Base-by-base conservation (phyloP, 2,888 invertebrate genomes). In the Rhopalosiphum nymphaeae region DNA sequence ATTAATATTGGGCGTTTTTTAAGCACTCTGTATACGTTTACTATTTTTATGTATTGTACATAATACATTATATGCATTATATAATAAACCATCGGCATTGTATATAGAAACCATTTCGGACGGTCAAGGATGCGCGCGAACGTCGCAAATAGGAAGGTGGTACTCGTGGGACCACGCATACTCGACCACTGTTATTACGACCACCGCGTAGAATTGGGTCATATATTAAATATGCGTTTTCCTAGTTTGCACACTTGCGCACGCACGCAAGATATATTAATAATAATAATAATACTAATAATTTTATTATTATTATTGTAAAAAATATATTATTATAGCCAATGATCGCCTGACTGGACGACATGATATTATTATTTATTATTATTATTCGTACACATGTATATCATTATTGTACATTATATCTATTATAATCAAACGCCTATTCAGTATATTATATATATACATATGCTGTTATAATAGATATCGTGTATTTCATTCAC, bases 261-360 rank as follows among this genome's bases (percentile, higher is more conserved):
- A 46, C 44, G 46, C 85, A 85, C 85, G 86, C 46, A 16, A 29
- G 16, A 29, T 46, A 86, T 16, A 53, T 0, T 16, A 53, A 53
- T 16, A 53, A 53, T 53, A 53, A 53, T 53, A 16, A 53, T 53
- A 53, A 53, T 53, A 16, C 16, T 53, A 53, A 53, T 29, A 46
- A 44, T 84, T 4, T 1, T 85, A 85, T 44, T 85, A 86, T 29
- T 29, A 46, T 86, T 86, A 36, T 21, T 78, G 78, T 78, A 78
- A 78, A 36, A 78, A 78, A 78, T 78, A 78, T 78, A 36, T 78
- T 36, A 78, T 78, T 78, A 78, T 78, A 78, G 86, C 13, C n/a
- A 29, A 46, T 29, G 86, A 46, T 86, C 86, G 85, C 86, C 44
- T 86, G 86, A 86, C 86, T 46, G 46, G 86, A 86, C 86, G 86